phyloP scores from a whole-genome alignment of 2,888 invertebrate genomes.

The Sicus ferrugineus region DNA sequence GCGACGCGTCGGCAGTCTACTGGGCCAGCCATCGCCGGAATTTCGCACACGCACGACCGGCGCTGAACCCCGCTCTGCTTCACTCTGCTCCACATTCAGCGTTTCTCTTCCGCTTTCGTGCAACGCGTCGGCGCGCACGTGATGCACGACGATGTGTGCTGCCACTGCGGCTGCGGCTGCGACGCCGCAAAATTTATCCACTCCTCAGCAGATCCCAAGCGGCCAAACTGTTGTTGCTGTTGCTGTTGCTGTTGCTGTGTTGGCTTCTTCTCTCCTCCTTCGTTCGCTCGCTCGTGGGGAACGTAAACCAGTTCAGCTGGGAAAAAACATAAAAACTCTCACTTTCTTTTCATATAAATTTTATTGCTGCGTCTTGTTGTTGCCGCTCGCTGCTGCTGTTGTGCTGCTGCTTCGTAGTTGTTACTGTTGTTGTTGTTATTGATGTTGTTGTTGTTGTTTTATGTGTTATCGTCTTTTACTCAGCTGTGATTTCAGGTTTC shows the following conservation, averaged over 20 bases:
- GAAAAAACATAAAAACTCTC: slow-evolving; percentile 35
- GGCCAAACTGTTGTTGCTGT: background rate
- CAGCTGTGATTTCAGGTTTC: slow-evolving; percentile 38
- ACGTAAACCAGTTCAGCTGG: slow-evolving; percentile 22
- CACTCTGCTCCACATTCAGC: background rate
- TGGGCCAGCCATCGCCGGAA: too few species aligned
- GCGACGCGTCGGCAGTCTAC: too few species aligned
- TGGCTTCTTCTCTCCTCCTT: too few species aligned
- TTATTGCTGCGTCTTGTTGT: slow-evolving; percentile 34
- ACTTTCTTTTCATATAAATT: slow-evolving; percentile 36
- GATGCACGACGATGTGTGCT: slow-evolving; percentile 3
- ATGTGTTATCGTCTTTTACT: slow-evolving; percentile 25
- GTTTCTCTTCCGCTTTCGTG: slow-evolving; percentile 22
- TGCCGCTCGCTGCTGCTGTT: slow-evolving; percentile 30
- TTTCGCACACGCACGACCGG: too few species aligned
- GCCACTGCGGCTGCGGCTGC: background rate
- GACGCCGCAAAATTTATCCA: background rate
- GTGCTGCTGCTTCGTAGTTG: too few species aligned
- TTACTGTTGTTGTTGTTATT: slow-evolving; percentile 32
- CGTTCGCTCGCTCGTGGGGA: background rate
- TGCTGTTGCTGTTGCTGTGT: background rate
- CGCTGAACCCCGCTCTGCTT: too few species aligned
- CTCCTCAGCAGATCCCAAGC: background rate
- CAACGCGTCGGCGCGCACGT: slow-evolving; percentile 20
- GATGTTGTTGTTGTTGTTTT: slow-evolving; percentile 31